Conservation (phyloP, 2,797 vertebrate species). For the Danio choprae region DNA sequence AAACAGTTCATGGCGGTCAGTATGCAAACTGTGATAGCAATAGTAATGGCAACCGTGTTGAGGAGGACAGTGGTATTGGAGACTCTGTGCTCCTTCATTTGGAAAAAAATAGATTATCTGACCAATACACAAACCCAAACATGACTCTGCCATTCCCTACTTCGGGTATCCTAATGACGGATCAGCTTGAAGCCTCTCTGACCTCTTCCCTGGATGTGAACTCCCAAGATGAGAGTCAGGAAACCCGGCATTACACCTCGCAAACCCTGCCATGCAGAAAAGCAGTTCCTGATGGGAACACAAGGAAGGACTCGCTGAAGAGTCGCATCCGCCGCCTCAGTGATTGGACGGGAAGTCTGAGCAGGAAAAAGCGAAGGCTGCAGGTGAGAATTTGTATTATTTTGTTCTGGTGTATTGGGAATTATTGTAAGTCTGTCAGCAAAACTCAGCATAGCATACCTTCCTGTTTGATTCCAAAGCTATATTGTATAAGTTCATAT, state of each 20-base stretch:
- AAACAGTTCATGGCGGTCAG: constrained; percentile 7
- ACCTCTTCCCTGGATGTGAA: constrained; percentile 78
- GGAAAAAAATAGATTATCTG: constrained; percentile 74
- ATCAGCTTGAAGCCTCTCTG: constrained; percentile 74
- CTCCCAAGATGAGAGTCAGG: constrained; percentile 67
- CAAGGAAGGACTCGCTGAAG: constrained; percentile 89
- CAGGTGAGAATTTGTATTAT: constrained; percentile 78
- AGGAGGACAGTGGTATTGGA: constrained; percentile 76
- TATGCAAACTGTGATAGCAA: constrained; percentile 36
- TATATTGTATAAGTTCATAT: neutral
- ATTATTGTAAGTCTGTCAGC: neutral
- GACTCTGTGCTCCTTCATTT: constrained; percentile 67
- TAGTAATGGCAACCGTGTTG: constrained; percentile 58
- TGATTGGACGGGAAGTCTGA: constrained; percentile 95
- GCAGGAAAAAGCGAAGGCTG: constrained; percentile 90
- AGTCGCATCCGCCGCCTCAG: constrained; percentile 89
- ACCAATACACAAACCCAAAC: constrained; percentile 73
- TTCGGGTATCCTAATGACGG: constrained; percentile 67
- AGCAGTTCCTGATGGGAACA: constrained; percentile 69
- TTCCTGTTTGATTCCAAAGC: constrained; percentile 13
- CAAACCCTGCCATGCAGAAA: constrained; percentile 85
- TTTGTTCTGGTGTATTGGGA: too few species aligned
- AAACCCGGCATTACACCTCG: constrained; percentile 75
- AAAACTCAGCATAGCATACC: neutral
- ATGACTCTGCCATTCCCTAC: constrained; percentile 73